Evolutionary conservation across 2,113 vertebrate genomes (phyloP).

Genomic region (Cathartes aura): DNA sequence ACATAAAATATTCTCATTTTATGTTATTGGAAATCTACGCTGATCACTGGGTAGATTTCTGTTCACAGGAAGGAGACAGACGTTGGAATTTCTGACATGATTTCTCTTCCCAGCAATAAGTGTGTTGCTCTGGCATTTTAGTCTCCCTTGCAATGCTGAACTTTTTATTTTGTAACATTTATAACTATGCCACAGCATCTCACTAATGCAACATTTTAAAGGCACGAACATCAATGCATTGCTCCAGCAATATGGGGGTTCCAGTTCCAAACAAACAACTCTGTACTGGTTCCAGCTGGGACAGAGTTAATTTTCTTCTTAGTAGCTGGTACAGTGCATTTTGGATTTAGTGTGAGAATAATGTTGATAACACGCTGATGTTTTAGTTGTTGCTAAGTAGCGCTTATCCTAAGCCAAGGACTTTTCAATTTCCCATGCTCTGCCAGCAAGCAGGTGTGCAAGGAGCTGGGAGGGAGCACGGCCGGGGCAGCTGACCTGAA

Average conservation of each 20-base stretch:
- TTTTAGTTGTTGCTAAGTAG: no score
- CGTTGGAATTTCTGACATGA: background rate
- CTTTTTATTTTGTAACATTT: background rate
- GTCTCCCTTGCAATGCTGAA: background rate
- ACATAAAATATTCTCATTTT: conserved; percentile 25
- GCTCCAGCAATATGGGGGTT: background rate
- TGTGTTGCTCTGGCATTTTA: background rate
- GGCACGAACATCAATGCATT: background rate
- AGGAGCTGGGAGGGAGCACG: no score
- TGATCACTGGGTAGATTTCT: background rate
- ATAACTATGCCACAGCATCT: background rate
- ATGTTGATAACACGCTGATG: no score
- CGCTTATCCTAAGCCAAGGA: no score
- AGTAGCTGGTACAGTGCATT: no score
- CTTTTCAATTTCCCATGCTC: no score
- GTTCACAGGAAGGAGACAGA: background rate
- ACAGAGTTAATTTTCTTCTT: no score
- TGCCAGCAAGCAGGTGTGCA: no score
- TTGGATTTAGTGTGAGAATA: no score
- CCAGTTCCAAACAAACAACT: background rate
- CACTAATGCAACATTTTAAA: conserved; percentile 28
- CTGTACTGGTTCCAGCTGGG: no score
- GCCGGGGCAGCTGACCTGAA: no score
- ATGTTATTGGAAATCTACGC: background rate
- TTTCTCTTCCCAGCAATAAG: background rate